phyloP scores from a whole-genome alignment of 2,113 vertebrate species.

The Cichladusa arquata region DNA sequence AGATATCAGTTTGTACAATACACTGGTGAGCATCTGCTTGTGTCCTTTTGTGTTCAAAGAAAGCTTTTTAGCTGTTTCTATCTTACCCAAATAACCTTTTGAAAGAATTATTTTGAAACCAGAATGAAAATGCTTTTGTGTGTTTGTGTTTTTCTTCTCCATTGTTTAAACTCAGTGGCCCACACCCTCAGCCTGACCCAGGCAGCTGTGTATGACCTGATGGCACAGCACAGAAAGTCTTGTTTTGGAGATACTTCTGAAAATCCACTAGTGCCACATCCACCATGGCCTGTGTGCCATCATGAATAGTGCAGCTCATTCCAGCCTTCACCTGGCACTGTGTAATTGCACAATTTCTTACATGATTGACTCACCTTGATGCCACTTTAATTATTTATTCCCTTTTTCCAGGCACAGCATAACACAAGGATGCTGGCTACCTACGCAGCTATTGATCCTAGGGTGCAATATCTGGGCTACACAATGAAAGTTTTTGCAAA shows the following conservation, averaged over 20 bases:
- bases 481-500: conserved; percentile 99
- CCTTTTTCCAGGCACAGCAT: conserved; percentile 87
- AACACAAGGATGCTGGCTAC: conserved; percentile 97
- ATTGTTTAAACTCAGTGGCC: neutral
- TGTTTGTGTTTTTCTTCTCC: neutral
- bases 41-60: neutral
- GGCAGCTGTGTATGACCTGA: neutral
- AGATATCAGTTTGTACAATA: conserved; percentile 98
- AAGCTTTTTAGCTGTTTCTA: neutral
- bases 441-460: conserved; percentile 92
- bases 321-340: neutral
- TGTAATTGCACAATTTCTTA: neutral
- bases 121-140: neutral
- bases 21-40: conserved; percentile 81
- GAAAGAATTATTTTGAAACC: neutral
- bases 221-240: neutral
- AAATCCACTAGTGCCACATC: neutral
- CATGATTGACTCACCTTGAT: neutral
- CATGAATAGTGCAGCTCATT: neutral
- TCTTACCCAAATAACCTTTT: neutral
- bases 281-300: neutral
- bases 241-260: neutral
- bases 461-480: conserved; percentile 93
- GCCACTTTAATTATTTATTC: neutral
- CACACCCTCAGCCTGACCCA: rapidly evolving